Conservation (phyloP, 1,140 invertebrate genomes). For the Zophobas morio region DNA sequence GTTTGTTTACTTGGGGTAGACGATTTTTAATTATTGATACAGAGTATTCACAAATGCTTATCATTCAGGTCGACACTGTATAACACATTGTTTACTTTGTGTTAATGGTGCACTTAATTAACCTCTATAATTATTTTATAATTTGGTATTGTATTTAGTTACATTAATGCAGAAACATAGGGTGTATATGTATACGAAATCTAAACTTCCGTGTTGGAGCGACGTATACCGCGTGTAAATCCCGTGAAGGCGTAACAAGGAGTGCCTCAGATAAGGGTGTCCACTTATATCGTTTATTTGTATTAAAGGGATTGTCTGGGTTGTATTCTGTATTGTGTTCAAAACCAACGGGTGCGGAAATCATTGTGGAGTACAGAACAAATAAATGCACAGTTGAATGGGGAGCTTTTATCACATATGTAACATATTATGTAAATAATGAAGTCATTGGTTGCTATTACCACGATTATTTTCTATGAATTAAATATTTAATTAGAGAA, state of each 20-base stretch:
- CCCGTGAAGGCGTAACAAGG: constrained; percentile 15
- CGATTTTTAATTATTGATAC: too few relatives aligned
- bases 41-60: too few relatives aligned
- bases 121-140: too few relatives aligned
- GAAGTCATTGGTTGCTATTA: neutral
- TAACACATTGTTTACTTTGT: too few relatives aligned
- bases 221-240: neutral
- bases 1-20: too few relatives aligned
- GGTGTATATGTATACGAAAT: too few relatives aligned
- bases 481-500: too few relatives aligned
- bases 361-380: constrained; percentile 21
- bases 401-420: neutral
- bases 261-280: constrained; percentile 31
- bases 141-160: too few relatives aligned
- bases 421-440: constrained; percentile 7
- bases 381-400: neutral
- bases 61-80: too few relatives aligned
- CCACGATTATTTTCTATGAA: neutral
- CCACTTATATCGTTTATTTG: constrained; percentile 4
- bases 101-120: too few relatives aligned
- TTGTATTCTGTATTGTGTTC: constrained; percentile 18
- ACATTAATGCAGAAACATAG: too few relatives aligned
- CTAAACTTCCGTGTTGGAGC: too few relatives aligned
- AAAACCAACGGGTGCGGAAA: constrained; percentile 37
- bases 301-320: constrained; percentile 27